Evolutionary conservation across 2,797 vertebrate genomes (phyloP).

Genomic region (Darevskia mixta): DNA sequence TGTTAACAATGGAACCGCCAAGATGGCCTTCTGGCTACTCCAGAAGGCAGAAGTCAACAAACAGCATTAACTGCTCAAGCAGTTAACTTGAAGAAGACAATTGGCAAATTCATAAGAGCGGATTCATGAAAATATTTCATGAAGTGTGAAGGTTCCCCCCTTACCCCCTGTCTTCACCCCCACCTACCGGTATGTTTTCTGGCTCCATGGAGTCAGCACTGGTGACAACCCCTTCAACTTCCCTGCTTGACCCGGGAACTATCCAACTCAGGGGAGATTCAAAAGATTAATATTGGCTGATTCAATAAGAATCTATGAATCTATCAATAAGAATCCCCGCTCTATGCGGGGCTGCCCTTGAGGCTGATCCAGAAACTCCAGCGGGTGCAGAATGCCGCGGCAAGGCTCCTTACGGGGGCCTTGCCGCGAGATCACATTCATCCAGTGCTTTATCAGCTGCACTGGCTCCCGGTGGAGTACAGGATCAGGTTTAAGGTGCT

Average conservation of each 20-base stretch:
- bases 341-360: no score
- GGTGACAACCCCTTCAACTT: neutral
- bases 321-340: no score
- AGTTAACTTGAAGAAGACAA: neutral
- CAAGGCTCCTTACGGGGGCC: no score
- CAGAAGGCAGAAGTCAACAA: neutral
- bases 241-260: neutral
- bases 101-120: neutral
- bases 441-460: no score
- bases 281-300: neutral
- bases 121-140: neutral
- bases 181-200: neutral
- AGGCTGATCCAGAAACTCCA: no score
- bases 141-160: neutral
- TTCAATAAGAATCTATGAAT: no score
- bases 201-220: neutral
- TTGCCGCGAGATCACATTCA: no score
- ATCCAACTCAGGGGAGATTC: neutral
- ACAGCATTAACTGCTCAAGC: neutral
- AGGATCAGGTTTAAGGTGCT: no score
- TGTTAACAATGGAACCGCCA: neutral
- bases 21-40: no score
- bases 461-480: no score
- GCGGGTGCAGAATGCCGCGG: no score
- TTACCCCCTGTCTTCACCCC: no score